Evolutionary conservation across 2,113 vertebrate genomes (phyloP).

Genomic region (Cheilinus undulatus): DNA sequence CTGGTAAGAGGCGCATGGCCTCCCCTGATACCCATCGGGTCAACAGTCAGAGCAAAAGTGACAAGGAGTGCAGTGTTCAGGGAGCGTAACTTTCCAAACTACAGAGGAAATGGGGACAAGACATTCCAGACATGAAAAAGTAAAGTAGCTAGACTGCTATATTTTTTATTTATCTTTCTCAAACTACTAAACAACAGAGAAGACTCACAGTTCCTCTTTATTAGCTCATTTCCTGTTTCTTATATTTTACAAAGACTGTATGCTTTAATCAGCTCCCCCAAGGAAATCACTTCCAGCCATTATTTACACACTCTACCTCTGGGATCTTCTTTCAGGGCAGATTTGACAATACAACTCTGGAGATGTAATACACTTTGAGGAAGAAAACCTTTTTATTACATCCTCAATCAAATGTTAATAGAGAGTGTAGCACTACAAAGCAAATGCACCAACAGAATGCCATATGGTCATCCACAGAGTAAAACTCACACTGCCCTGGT

Average conservation of each 20-base stretch:
- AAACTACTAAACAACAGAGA: background rate
- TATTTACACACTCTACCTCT: conserved; percentile 10
- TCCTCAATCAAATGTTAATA: background rate
- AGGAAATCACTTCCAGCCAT: conserved; percentile 18
- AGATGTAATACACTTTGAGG: conserved; percentile 15
- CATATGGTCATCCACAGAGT: conserved; percentile 5
- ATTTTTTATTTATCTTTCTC: background rate
- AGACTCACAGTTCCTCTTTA: no score
- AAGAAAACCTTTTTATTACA: conserved; percentile 19
- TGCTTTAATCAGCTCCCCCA: background rate
- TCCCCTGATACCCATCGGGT: conserved; percentile 40
- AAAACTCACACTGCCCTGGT: background rate
- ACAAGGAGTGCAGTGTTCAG: conserved; percentile 29
- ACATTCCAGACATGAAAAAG: conserved; percentile 15
- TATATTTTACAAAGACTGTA: background rate
- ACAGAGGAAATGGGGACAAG: background rate
- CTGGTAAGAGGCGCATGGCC: conserved; percentile 22
- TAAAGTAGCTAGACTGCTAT: background rate
- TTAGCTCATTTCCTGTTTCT: background rate
- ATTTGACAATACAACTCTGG: conserved; percentile 5
- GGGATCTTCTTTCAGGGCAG: conserved; percentile 14
- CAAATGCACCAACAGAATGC: conserved; percentile 29
- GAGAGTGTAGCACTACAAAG: conserved; percentile 2
- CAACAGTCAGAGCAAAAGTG: conserved; percentile 20
- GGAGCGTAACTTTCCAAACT: conserved; percentile 19